Percentiles rank a stretch among this genome's conserved stretches.
Evolutionary conservation across 2,797 vertebrate genomes (phyloP).

Genomic region (Notolabrus celidotus): DNA sequence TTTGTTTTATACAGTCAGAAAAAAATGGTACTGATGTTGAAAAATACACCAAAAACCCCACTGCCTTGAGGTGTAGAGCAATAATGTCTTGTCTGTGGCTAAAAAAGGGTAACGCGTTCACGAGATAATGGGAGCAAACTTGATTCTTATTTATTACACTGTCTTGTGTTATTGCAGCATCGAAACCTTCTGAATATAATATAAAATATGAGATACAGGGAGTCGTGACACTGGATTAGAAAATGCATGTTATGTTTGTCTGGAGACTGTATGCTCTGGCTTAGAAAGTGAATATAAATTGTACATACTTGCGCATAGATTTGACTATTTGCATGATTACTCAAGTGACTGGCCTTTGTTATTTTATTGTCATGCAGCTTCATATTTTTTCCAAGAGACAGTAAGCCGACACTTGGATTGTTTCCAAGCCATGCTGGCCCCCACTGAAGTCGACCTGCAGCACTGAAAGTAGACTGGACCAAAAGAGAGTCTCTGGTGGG

Average conservation of each 20-base stretch:
- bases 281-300: slow-evolving; percentile 33
- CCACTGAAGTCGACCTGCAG: slow-evolving; percentile 37
- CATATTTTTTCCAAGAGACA: slow-evolving; percentile 45
- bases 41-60: slow-evolving; percentile 7
- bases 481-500: slow-evolving; percentile 42
- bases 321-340: slow-evolving; percentile 48
- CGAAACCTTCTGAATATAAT: slow-evolving; percentile 21
- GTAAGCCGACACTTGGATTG: slow-evolving; percentile 49
- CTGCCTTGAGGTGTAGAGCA: slow-evolving; percentile 26
- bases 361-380: slow-evolving; percentile 31
- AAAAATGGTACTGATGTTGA: not conserved
- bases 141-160: slow-evolving; percentile 76
- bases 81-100: slow-evolving; percentile 31
- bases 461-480: slow-evolving; percentile 48
- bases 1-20: too few species aligned
- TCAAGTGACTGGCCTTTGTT: slow-evolving; percentile 16
- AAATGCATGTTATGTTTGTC: slow-evolving; percentile 27
- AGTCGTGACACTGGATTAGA: slow-evolving; percentile 80
- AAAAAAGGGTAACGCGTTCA: slow-evolving; percentile 15
- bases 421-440: slow-evolving; percentile 39
- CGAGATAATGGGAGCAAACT: slow-evolving; percentile 38
- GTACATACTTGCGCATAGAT: slow-evolving; percentile 31
- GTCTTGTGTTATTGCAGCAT: slow-evolving; percentile 42
- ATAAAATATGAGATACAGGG: slow-evolving; percentile 49
- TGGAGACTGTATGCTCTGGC: slow-evolving; percentile 31